Evolutionary conservation across 1,140 invertebrate species (phyloP).

Genomic region (Streblospio benedicti): DNA sequence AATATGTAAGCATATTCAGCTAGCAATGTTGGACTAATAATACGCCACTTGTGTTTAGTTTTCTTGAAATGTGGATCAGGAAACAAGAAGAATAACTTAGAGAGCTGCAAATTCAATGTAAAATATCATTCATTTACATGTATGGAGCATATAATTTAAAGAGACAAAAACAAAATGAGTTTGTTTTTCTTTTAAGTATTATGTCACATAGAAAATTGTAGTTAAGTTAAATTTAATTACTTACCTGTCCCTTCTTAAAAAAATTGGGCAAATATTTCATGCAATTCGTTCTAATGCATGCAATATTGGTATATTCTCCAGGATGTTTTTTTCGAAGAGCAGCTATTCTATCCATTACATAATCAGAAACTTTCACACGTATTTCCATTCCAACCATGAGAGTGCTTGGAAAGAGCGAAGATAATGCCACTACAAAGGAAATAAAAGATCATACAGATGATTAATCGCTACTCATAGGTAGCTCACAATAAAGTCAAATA

Average conservation of each 20-base stretch:
- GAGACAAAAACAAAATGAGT: not conserved
- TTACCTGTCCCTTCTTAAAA: slow-evolving; percentile 85
- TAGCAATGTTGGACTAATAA: slow-evolving; percentile 84
- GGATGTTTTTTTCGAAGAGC: slow-evolving; percentile 70
- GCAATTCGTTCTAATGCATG: slow-evolving; percentile 90
- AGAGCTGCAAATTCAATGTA: slow-evolving; percentile 68
- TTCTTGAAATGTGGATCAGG: slow-evolving; percentile 99
- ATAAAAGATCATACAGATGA: no score
- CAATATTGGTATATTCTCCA: slow-evolving; percentile 83
- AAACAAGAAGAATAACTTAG: slow-evolving; percentile 99
- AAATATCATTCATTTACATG: slow-evolving; percentile 7
- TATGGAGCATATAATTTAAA: not conserved
- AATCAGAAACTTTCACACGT: slow-evolving; percentile 89
- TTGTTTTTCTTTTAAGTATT: not conserved
- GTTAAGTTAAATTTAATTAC: slow-evolving; percentile 12
- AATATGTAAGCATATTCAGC: slow-evolving; percentile 96
- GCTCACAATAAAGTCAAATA: not conserved
- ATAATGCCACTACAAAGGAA: slow-evolving; percentile 65
- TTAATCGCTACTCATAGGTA: slow-evolving; percentile 2
- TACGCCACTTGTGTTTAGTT: slow-evolving; percentile 98
- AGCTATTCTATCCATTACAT: slow-evolving; percentile 88
- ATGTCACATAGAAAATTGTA: not conserved
- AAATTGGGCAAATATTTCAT: slow-evolving; percentile 97
- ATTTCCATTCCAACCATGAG: slow-evolving; percentile 96
- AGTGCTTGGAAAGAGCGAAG: slow-evolving; percentile 79